Evolutionary conservation across 2,888 invertebrate genomes (phyloP), one percentile per base, ranked within the genome.

Genomic region (Galerucella nymphaeae): DNA sequence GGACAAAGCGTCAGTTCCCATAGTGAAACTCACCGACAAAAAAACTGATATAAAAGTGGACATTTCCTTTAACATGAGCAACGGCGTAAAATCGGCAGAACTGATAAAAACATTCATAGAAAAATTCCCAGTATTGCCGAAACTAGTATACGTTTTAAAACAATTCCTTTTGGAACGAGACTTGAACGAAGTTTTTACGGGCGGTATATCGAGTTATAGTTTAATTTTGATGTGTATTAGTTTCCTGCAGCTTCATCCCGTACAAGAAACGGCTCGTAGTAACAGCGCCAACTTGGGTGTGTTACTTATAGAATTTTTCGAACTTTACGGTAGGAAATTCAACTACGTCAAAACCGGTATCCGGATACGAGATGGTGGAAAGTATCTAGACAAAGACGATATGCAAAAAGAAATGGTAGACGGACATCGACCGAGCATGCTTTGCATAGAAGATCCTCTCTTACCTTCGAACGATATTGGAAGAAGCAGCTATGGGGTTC

Each of bases 51-150:
- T 99, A 73, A 96, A 96, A 90, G 97, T 97, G 83, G 99, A 99
- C 89, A 99, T 99, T 86, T 98, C 98, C 83, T 99, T 99, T 90
- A 99, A 99, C 88, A 98, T 98, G 95, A 95, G 93, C 87, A 98
- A 97, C 87, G 98, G 98, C 73, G 96, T 99, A 59, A 94, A 96
- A 88, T 98, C 98, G 81, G 99, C 98, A 11, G 95, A 97, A 87
- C 92, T 98, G 77, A 98, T 99, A 81, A 96, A 96, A 87, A 93
- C 94, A 82, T 98, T 93, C 85, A 95, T 97, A 86, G 90, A 92
- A 74, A 91, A 92, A 82, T 99, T 93, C 88, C 98, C 98, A 30
- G 94, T 95, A 77, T 90, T 99, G 80, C 93, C 96, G 68, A 97
- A 97, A 83, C 89, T 99, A 85, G 98, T 99, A 83, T 93, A 99